Percentiles rank a stretch among this genome's conserved stretches.
Conservation (phyloP, 2,888 invertebrate species). For the Tridacna crocea region DNA sequence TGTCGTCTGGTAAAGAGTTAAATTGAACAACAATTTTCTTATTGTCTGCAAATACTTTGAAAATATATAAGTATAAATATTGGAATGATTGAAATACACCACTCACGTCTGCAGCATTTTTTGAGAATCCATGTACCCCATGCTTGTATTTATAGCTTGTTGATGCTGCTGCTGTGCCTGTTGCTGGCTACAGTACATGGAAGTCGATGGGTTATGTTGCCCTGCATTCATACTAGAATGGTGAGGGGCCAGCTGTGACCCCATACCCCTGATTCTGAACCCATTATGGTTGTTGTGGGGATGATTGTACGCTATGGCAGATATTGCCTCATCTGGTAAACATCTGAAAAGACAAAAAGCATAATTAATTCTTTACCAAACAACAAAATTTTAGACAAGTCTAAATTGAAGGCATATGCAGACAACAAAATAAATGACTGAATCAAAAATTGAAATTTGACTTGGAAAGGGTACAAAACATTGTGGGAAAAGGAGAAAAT, state of each 20-base stretch:
- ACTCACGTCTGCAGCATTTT: slow-evolving; percentile 63
- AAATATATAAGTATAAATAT: too few relatives aligned
- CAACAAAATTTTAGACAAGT: too few relatives aligned
- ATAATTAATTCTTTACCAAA: background rate
- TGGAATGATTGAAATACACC: background rate
- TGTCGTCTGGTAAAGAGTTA: too few relatives aligned
- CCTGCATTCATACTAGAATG: slow-evolving; percentile 20
- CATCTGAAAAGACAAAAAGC: slow-evolving; percentile 63
- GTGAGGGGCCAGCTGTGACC: slow-evolving; percentile 28
- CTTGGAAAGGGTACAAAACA: too few relatives aligned
- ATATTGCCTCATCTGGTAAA: slow-evolving; percentile 72
- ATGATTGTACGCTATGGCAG: slow-evolving; percentile 68
- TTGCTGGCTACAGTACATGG: slow-evolving; percentile 52
- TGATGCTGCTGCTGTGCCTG: slow-evolving; percentile 53
- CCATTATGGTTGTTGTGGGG: slow-evolving; percentile 50
- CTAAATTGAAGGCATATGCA: too few relatives aligned
- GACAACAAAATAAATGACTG: too few relatives aligned
- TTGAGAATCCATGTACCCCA: slow-evolving; percentile 54
- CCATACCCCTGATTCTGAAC: slow-evolving; percentile 57
- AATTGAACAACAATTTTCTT: too few relatives aligned
- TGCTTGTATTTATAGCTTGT: slow-evolving; percentile 52
- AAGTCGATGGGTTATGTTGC: slow-evolving; percentile 36
- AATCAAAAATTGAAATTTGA: too few relatives aligned
- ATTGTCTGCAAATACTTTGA: too few relatives aligned
- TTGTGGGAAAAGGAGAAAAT: too few relatives aligned